A percentile compares a stretch with the other conserved stretches of the same genome.
phyloP scores from a whole-genome alignment of 2,888 invertebrate genomes.

The Heliconius aoede region DNA sequence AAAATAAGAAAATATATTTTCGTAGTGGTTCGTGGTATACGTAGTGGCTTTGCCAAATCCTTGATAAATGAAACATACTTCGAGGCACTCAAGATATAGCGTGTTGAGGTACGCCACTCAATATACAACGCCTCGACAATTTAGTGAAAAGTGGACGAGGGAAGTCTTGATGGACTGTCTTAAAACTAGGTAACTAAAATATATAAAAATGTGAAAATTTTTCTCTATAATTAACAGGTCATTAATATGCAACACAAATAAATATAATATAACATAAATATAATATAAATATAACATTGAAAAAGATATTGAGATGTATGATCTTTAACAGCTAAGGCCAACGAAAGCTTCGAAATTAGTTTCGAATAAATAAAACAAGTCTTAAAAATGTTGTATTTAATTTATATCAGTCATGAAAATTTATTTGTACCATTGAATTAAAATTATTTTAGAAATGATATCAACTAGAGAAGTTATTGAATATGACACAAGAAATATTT shows the following conservation, averaged over 20 bases:
- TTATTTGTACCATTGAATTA: slow-evolving; percentile 2
- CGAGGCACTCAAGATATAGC: no score
- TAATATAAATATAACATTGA: slow-evolving; percentile 4
- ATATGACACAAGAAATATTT: not conserved
- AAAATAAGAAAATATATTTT: no score
- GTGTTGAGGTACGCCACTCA: no score
- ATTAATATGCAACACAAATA: not conserved
- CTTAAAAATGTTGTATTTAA: slow-evolving; percentile 39
- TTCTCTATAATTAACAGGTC: not conserved
- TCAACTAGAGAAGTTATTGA: not conserved
- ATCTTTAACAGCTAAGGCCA: slow-evolving; percentile 28
- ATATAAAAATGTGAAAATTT: no score
- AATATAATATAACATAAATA: no score
- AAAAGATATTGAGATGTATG: not conserved
- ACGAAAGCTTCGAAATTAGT: slow-evolving; percentile 25
- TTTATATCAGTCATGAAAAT: slow-evolving; percentile 45
- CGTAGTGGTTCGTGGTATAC: no score
- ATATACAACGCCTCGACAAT: no score
- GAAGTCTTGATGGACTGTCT: no score
- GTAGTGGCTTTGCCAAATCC: no score
- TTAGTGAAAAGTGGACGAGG: no score
- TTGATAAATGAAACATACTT: no score
- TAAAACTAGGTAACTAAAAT: no score
- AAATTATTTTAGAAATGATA: not conserved
- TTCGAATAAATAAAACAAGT: slow-evolving; percentile 40